phyloP scores from a whole-genome alignment of 1,140 invertebrate genomes.

The Zophobas morio region DNA sequence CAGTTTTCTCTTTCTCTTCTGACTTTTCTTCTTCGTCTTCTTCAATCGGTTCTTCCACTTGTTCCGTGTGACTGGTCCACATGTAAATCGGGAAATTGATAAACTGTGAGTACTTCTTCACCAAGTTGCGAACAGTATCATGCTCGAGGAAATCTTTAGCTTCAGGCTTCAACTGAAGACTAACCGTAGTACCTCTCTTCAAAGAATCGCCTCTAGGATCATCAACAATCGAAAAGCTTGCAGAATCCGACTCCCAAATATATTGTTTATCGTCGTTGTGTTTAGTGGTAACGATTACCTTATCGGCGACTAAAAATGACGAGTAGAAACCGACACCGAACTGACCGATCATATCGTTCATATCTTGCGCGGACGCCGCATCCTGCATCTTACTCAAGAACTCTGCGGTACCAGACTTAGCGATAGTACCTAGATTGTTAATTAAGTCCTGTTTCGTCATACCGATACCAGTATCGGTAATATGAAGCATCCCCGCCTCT shows the following conservation, averaged over 20 bases:
- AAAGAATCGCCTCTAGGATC: slow-evolving; percentile 87
- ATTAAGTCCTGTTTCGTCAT: slow-evolving; percentile 98
- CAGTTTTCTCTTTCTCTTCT: slow-evolving; percentile 62
- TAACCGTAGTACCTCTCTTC: slow-evolving; percentile 68
- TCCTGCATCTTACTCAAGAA: slow-evolving; percentile 96
- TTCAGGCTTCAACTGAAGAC: slow-evolving; percentile 96
- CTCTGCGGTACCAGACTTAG: slow-evolving; percentile 99
- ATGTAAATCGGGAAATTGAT: slow-evolving; percentile 99
- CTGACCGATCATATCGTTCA: slow-evolving; percentile 93
- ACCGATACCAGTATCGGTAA: slow-evolving; percentile 97
- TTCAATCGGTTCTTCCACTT: slow-evolving; percentile 83
- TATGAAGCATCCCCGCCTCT: slow-evolving; percentile 93
- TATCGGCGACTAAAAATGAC: slow-evolving; percentile 93
- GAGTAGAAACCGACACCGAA: slow-evolving; percentile 99
- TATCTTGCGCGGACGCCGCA: slow-evolving; percentile 73
- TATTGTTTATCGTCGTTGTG: slow-evolving; percentile 96
- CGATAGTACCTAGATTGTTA: slow-evolving; percentile 98
- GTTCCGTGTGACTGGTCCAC: slow-evolving; percentile 94
- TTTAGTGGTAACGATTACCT: slow-evolving; percentile 95
- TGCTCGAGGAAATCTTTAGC: slow-evolving; percentile 95
- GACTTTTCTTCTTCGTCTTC: slow-evolving; percentile 69
- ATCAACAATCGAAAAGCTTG: slow-evolving; percentile 88
- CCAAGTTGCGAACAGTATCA: slow-evolving; percentile 90
- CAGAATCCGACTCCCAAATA: slow-evolving; percentile 98
- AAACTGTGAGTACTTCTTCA: slow-evolving; percentile 99